Percentiles rank a stretch among this genome's conserved stretches.
Evolutionary conservation across 1,140 invertebrate genomes (phyloP).

Genomic region (Euborellia annulipes): DNA sequence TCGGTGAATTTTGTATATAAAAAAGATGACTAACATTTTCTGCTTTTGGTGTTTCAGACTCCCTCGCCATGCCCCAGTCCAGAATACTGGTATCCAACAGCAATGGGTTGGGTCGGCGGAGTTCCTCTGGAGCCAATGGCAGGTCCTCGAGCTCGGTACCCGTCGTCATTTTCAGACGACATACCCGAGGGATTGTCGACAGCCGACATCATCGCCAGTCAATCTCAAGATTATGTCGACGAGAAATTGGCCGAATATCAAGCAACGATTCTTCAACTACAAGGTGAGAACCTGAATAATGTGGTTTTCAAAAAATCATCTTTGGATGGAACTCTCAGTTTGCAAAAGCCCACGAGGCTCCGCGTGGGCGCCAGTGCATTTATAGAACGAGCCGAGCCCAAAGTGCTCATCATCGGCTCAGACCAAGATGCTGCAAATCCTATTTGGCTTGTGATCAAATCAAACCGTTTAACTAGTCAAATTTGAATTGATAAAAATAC

Average conservation of each 20-base stretch:
- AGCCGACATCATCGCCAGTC: slow-evolving; percentile 78
- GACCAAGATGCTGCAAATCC: no score
- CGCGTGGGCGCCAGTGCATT: no score
- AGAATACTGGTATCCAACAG: slow-evolving; percentile 45
- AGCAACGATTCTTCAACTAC: slow-evolving; percentile 73
- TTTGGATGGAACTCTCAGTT: background rate
- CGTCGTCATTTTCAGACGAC: slow-evolving; percentile 22
- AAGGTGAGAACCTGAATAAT: slow-evolving; percentile 45
- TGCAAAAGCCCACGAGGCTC: no score
- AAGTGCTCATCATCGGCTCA: no score
- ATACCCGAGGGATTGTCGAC: slow-evolving; percentile 50
- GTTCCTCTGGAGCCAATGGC: slow-evolving; percentile 51
- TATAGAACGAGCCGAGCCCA: no score
- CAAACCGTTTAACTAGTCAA: no score
- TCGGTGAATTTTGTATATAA: no score
- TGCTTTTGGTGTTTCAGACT: slow-evolving; percentile 5
- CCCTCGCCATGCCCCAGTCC: slow-evolving; percentile 39
- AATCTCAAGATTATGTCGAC: slow-evolving; percentile 87
- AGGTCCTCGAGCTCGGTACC: slow-evolving; percentile 37
- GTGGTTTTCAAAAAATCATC: background rate
- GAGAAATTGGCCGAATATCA: slow-evolving; percentile 87
- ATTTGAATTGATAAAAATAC: no score
- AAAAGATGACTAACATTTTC: no score
- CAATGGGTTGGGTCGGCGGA: slow-evolving; percentile 36
- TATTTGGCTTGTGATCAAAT: no score